Evolutionary conservation across 2,888 invertebrate species (phyloP), one percentile per base, ranked within the genome.

Genomic region (Apeira syringaria): DNA sequence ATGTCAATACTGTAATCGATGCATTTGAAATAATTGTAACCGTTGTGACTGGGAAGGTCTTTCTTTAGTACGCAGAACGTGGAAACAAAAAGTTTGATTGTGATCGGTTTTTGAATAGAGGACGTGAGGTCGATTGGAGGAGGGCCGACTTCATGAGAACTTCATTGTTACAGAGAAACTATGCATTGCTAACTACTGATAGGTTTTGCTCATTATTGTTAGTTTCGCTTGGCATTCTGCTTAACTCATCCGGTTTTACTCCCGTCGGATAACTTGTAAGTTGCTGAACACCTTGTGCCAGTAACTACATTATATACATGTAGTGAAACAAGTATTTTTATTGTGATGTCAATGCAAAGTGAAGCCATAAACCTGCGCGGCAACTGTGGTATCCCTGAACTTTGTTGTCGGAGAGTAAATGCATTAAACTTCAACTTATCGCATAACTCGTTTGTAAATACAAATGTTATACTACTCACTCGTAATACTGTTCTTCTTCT

Each of bases 81-180:
- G 18, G 34, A 44, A 32, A 34, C 42, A 56, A 50, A 48, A 52
- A 40, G 42, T 11, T 39, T 40, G 35, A 46, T 45, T 52, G 47
- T 47, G 38, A 27, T 42, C 29, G 47, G 32, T 47, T 50, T 15
- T 15, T 53, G 45, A 53, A 56, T 53, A 45, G 51, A 49, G 47
- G 36, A 56, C 49, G 47, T 53, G 63, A 67, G 69, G 68, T 64
- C 64, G 64, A 56, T 48, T 54, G 56, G 26, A 27, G 52, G 57
- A 58, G 59, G 61, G 56, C 63, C 51, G 51, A 44, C 55, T 51
- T 63, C 71, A 75, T 82, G 81, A 73, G 82, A 84, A 80, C 70
- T 53, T 72, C 72, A 32, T 71, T 59, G 64, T 64, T 63, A 58
- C 54, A 54, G 59, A 65, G 70, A 68, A 65, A 65, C 69, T 64